Percentiles rank a stretch among this genome's conserved stretches.
These are phyloP conservation scores for Sericinus montela DNA, from an alignment of 2,888 invertebrate genomes.

Conservation along the genomic window DNA sequence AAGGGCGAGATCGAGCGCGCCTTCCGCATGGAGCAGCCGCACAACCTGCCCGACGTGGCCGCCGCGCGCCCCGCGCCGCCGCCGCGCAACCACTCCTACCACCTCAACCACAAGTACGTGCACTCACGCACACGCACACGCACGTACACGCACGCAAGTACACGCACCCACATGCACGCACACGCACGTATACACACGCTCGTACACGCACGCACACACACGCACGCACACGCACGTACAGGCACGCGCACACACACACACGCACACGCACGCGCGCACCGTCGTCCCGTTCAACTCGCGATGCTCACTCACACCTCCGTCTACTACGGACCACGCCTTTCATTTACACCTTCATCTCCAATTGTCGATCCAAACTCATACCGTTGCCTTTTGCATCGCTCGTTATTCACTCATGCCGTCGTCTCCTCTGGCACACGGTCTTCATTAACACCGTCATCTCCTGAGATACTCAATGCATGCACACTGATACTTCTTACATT, in stretches of 20 bases:
- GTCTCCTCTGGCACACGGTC: too few species aligned
- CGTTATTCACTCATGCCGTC: too few species aligned
- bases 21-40: slow-evolving; percentile 89
- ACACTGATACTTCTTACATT: too few species aligned
- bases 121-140: slow-evolving; percentile 5
- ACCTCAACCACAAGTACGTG: slow-evolving; percentile 82
- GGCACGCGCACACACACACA: slow-evolving; percentile 37
- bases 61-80: slow-evolving; percentile 82
- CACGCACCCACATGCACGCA: slow-evolving; percentile 24
- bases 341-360: too few species aligned
- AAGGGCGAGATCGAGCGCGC: slow-evolving; percentile 97
- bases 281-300: too few species aligned
- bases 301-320: too few species aligned
- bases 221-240: slow-evolving; percentile 87
- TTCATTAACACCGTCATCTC: too few species aligned
- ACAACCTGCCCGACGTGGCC: slow-evolving; percentile 84
- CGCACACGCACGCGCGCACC: background rate
- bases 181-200: too few species aligned
- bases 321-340: too few species aligned
- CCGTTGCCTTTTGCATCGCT: too few species aligned
- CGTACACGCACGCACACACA: slow-evolving; percentile 88
- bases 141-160: slow-evolving; percentile 48
- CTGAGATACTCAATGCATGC: too few species aligned
- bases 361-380: too few species aligned
- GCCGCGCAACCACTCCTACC: slow-evolving; percentile 88